Conservation (phyloP, 2,888 invertebrate genomes). For the Epirrhoe alternata region DNA sequence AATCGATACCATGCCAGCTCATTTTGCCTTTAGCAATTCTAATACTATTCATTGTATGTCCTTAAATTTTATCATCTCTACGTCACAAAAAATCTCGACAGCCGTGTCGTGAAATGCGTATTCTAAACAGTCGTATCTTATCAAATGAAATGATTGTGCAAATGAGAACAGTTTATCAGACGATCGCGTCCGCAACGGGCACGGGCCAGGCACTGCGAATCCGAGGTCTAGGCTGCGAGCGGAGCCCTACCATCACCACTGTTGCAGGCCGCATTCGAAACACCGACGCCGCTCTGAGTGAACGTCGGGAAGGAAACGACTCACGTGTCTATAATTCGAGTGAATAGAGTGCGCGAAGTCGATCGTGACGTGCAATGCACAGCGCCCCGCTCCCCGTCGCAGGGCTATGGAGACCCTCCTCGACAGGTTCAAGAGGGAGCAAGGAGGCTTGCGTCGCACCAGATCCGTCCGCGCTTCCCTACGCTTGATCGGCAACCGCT, state of each 20-base stretch:
- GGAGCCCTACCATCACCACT: slow-evolving; percentile 68
- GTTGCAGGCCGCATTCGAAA: slow-evolving; percentile 74
- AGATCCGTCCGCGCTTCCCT: slow-evolving; percentile 89
- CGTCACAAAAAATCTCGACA: slow-evolving; percentile 79
- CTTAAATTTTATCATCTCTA: slow-evolving; percentile 56
- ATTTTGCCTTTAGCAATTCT: slow-evolving; percentile 32
- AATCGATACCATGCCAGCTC: slow-evolving; percentile 35
- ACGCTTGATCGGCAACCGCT: slow-evolving; percentile 87
- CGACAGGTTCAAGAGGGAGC: slow-evolving; percentile 81
- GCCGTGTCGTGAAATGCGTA: slow-evolving; percentile 69
- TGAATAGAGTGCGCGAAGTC: slow-evolving; percentile 82
- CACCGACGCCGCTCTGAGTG: slow-evolving; percentile 76
- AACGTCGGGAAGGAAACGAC: slow-evolving; percentile 77
- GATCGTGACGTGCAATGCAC: slow-evolving; percentile 80
- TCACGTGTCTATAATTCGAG: slow-evolving; percentile 78
- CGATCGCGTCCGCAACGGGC: slow-evolving; percentile 54
- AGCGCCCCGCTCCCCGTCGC: slow-evolving; percentile 71
- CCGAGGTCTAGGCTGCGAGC: slow-evolving; percentile 60
- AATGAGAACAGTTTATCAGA: slow-evolving; percentile 77
- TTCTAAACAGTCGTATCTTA: slow-evolving; percentile 76
- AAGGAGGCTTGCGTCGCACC: slow-evolving; percentile 85
- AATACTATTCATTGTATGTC: slow-evolving; percentile 45
- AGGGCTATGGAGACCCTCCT: slow-evolving; percentile 83
- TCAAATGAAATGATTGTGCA: slow-evolving; percentile 78
- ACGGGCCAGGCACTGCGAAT: slow-evolving; percentile 49